Base-by-base conservation (phyloP, 2,888 invertebrate genomes). In the Eupithecia pulchellata region DNA sequence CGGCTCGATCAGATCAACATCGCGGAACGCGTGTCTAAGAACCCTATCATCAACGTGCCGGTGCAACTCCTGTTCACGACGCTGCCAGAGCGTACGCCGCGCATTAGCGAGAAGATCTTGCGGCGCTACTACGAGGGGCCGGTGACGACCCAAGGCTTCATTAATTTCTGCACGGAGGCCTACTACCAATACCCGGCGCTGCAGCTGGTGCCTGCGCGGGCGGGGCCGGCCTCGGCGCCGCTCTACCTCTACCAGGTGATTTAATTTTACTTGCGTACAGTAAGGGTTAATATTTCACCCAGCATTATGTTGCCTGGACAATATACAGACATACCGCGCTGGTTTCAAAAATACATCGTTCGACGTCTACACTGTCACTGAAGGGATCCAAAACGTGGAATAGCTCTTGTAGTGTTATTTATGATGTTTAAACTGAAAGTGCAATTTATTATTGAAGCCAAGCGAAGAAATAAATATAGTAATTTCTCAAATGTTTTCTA, bases 201-300 rank as follows among this genome's bases (percentile, higher is more conserved):
- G 52, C 88, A 86, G 62, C 57, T 90, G 60, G 86, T 87, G 0
- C 75, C 84, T 72, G 76, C 71, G 52, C 80, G 89, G 29, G 78
- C 80, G 13, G 72, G 72, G 14, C 76, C 72, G 13, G 80, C 75
- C 0, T 90, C 88, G 3, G 91, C 93, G 4, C 92, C 95, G 0
- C 89, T 94, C 1, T 95, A 88, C 73, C 81, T 95, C 78, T 95
- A 95, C 81, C 89, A 94, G 52, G 52, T 25, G 13, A 52, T 52
- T 52, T 25, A 1, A 52, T 13, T 52, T 25, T 52, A 25, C 20
- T 9, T 8, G 20, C 42, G 9, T 20, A 47, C 9, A 47, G 42
- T 20, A 47, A n/a, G 9, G n/a, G n/a, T 9, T n/a, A 42, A 8
- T 42, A n/a, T 47, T 42, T 9, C 20, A 20, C 2, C 20, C 42